Base-by-base conservation (phyloP, 2,888 invertebrate species). In the Aphrophora alni region DNA sequence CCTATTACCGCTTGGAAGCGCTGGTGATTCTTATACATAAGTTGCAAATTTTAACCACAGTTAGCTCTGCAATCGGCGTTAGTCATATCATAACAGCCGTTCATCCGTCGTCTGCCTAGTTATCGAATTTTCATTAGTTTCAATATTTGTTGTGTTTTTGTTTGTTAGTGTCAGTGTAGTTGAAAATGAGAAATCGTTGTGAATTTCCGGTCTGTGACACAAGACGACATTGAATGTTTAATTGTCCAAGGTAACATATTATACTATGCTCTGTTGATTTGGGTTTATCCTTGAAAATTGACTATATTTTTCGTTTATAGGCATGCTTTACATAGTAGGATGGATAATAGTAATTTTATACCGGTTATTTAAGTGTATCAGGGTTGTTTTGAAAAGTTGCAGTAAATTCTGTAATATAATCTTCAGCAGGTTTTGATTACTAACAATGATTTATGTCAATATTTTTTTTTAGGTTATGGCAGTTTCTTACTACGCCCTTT, bases 151-250 rank as follows among this genome's bases (percentile, higher is more conserved):
- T 21, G 59, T 59, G 21, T 59, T n/a, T n/a, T n/a, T 59, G 21
- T 59, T 21, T 59, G n/a, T 59, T 21, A 1, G 21, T 21, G 59
- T 59, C 59, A 59, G 59, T 59, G 59, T 3, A 12, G 2, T 59
- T 21, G 59, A 59, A 59, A 59, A 59, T 59, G 59, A 59, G 21
- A 59, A 59, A 59, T 59, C 21, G 0, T 2, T 59, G 7, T 21
- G 59, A 59, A 59, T 59, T 59, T 59, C 59, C 59, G 59, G 59
- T 59, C 59, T 59, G 59, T 59, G 59, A 21, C 59, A 59, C 59
- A 59, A 59, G 59, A 21, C 59, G 59, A 5, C 59, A 59, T 59
- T 59, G 59, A 59, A 8, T 59, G 59, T 59, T 59, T 59, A 59
- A 59, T 59, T 59, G 14, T 14, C 59, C 59, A 59, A 59, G 59